phyloP scores from a whole-genome alignment of 2,113 vertebrate species.

The Neofelis nebulosa region DNA sequence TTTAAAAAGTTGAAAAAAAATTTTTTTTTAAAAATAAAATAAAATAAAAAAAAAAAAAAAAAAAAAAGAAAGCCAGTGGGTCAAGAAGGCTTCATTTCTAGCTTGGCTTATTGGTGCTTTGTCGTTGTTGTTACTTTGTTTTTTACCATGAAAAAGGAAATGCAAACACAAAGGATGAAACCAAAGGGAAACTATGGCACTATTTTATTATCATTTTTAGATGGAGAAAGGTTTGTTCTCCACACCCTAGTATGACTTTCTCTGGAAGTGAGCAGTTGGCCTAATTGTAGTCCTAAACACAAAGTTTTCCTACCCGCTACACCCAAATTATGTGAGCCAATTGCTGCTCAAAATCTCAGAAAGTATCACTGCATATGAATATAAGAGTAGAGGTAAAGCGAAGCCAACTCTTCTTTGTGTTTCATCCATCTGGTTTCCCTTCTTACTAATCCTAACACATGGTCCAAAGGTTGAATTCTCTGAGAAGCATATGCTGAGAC shows the following conservation, averaged over 20 bases:
- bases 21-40: too few relatives aligned
- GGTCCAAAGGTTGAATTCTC: background rate
- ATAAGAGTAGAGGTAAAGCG: background rate
- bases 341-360: background rate
- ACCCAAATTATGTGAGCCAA: background rate
- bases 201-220: background rate
- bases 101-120: background rate
- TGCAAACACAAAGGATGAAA: background rate
- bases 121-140: too few relatives aligned
- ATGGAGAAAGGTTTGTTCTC: background rate
- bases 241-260: background rate
- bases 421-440: background rate
- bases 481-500: background rate
- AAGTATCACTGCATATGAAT: background rate
- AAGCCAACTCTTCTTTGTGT: background rate
- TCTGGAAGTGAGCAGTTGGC: background rate
- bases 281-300: background rate
- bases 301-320: background rate
- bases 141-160: background rate
- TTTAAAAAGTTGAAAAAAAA: too few relatives aligned
- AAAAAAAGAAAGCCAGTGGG: background rate
- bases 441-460: background rate
- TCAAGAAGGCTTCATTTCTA: background rate
- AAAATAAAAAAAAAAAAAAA: too few relatives aligned
- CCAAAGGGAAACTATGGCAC: background rate